These are phyloP conservation scores for Gopherus evgoodei DNA, from an alignment of 2,113 vertebrate species.

Conservation along the genomic window DNA sequence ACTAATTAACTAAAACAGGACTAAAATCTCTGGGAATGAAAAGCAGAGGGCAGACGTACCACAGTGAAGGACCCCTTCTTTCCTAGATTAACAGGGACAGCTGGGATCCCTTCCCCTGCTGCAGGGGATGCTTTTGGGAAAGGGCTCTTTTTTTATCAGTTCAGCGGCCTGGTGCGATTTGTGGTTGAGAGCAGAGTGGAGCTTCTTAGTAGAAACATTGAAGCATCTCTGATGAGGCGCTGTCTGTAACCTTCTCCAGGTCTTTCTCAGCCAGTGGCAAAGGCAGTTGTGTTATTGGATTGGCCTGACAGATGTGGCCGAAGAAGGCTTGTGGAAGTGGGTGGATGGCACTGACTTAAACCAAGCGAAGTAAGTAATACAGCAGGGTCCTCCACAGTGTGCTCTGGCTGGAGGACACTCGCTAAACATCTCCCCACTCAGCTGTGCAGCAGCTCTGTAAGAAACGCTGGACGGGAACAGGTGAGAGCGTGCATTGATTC, in stretches of 20 bases:
- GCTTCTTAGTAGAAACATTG: neutral
- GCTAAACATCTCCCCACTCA: neutral
- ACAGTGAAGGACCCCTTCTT: neutral
- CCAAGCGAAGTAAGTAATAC: neutral
- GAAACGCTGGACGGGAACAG: neutral
- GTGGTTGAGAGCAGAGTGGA: neutral
- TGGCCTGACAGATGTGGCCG: neutral
- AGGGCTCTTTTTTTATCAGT: neutral
- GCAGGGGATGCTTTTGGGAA: neutral
- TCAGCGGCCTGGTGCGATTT: neutral
- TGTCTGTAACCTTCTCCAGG: neutral
- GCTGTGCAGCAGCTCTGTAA: neutral
- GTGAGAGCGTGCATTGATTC: neutral
- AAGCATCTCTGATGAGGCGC: neutral
- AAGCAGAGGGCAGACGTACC: neutral
- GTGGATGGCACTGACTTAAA: neutral
- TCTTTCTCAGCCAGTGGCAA: neutral
- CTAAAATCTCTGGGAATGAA: neutral
- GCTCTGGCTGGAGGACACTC: neutral
- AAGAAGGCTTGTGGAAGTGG: neutral
- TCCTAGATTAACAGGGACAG: neutral
- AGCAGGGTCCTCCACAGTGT: neutral
- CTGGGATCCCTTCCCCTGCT: neutral
- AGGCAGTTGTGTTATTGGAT: rapidly evolving
- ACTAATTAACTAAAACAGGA: neutral